Base-by-base conservation (phyloP, 2,888 invertebrate species). In the Cotesia congregata region DNA sequence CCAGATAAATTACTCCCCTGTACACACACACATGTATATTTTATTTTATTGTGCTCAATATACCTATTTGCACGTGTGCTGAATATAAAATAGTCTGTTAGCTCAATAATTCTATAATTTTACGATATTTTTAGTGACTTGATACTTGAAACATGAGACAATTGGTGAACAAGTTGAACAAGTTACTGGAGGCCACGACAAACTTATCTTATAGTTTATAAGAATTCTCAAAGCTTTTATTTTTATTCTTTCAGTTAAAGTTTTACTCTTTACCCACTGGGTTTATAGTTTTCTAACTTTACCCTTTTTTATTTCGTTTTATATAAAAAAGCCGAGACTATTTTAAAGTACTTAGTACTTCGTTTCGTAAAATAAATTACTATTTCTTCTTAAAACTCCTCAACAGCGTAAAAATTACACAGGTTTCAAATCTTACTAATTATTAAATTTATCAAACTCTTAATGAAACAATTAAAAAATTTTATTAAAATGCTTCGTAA, bases 81-180 rank as follows among this genome's bases (percentile, higher is more conserved):
- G 12, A 50, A 50, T 50, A 9, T 12, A 50, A 50, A 50, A 50
- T 50, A 50, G 12, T 50, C 7, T 50, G 50, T 50, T 12, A 50
- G 50, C 50, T 50, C 50, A 50, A 50, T 50, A 50, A 50, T 50
- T 50, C 12, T 12, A 50, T 12, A 50, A 50, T 50, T 50, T 50
- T 50, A 50, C 50, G 50, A 50, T 50, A 50, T 50, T 50, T 50
- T 50, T 50, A 50, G 50, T 50, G 50, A 50, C 50, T 50, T 50
- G 30, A 30, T 30, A 30, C 30, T 30, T 30, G 30, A 30, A 30
- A 30, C 30, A 30, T 30, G 50, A 50, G 50, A 50, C 50, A 50
- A 50, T 50, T 50, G 50, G 50, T 50, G 50, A 50, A 50, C 50
- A 50, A 50, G 50, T 50, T 50, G 50, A 50, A 50, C 50, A 50